Percentiles rank a stretch among this genome's conserved stretches.
These are phyloP conservation scores for Acanthosepion esculentum DNA, from an alignment of 2,888 invertebrate genomes.

Conservation along the genomic window DNA sequence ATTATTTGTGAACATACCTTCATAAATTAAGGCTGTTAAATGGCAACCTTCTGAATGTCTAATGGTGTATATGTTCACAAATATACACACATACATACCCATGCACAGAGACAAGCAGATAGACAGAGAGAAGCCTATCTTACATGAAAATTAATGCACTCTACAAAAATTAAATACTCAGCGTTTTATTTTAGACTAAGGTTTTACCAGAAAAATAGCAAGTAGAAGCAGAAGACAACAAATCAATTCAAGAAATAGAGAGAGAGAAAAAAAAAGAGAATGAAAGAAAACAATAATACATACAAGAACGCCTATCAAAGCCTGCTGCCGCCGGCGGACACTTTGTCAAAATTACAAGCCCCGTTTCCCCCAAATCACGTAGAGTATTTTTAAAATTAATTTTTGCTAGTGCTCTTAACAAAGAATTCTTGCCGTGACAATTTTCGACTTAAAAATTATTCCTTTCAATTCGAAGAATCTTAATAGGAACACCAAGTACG, in stretches of 20 bases:
- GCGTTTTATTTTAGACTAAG: background rate
- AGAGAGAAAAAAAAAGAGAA: background rate
- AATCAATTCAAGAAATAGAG: background rate
- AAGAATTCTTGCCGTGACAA: conserved; percentile 33
- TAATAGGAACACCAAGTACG: background rate
- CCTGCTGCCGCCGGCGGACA: conserved; percentile 9
- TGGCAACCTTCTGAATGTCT: too few relatives aligned
- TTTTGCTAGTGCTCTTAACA: conserved; percentile 33
- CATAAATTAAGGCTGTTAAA: too few relatives aligned
- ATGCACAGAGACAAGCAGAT: background rate
- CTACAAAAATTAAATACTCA: background rate
- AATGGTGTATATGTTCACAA: too few relatives aligned
- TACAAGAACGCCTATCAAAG: background rate
- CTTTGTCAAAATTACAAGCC: background rate
- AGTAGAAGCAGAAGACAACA: background rate
- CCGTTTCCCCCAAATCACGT: background rate
- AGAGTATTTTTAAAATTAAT: conserved; percentile 12
- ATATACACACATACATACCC: too few relatives aligned
- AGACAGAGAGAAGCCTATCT: background rate
- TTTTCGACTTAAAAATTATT: background rate
- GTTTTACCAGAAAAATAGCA: background rate
- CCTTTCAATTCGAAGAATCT: background rate
- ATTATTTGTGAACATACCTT: too few relatives aligned
- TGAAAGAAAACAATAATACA: background rate
- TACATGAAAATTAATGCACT: background rate